Conservation (phyloP, 2,888 invertebrate genomes). For the Pherbina coryleti region DNA sequence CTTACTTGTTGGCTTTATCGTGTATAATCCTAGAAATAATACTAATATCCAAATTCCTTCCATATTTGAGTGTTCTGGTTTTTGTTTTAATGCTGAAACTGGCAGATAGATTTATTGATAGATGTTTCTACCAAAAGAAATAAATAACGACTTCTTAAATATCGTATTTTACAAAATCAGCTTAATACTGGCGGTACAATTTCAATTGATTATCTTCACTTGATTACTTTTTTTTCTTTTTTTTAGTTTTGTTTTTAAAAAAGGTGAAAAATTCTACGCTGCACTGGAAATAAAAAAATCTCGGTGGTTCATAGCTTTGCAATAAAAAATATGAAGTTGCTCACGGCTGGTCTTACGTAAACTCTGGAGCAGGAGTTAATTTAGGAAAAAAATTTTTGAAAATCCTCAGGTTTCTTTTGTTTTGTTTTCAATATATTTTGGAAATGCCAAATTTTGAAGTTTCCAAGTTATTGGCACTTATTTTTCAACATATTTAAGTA, state of each 20-base stretch:
- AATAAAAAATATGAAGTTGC: neutral
- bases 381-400: too few species aligned
- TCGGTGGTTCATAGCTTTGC: too few species aligned
- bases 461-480: slow-evolving; percentile 18
- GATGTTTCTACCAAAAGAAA: neutral
- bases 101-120: neutral
- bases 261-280: too few species aligned
- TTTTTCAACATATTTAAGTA: neutral
- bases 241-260: too few species aligned
- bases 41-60: slow-evolving; percentile 67
- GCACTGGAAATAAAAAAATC: too few species aligned
- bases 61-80: slow-evolving; percentile 56
- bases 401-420: neutral
- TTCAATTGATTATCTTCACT: neutral
- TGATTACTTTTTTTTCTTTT: neutral
- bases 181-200: neutral
- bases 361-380: too few species aligned
- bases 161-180: neutral
- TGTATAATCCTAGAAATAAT: slow-evolving; percentile 66
- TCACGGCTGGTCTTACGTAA: neutral
- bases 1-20: slow-evolving; percentile 66
- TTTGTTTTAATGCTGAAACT: neutral
- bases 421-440: neutral
- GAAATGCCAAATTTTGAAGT: neutral
- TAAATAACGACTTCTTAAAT: neutral